phyloP scores from a whole-genome alignment of 2,888 invertebrate species.

The Apamea sordens region DNA sequence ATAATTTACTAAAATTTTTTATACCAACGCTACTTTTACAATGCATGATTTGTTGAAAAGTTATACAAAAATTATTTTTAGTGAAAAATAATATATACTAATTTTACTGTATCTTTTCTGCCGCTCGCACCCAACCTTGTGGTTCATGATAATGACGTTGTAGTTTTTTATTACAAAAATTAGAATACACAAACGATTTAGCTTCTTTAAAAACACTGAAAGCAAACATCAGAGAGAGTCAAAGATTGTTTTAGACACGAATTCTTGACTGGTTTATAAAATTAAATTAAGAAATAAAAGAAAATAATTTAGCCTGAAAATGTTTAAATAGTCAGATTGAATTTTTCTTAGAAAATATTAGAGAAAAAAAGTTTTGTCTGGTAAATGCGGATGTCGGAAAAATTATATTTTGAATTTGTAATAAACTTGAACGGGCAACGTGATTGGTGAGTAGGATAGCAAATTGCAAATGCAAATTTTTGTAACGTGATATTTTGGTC shows the following conservation, averaged over 20 bases:
- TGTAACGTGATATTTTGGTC: background rate
- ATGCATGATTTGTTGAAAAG: background rate
- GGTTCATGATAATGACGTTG: slow-evolving; percentile 64
- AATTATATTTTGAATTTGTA: slow-evolving; percentile 1
- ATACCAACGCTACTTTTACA: background rate
- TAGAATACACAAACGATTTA: slow-evolving; percentile 57
- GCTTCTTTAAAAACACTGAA: slow-evolving; percentile 33
- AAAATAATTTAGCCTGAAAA: background rate
- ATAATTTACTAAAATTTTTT: too few species aligned
- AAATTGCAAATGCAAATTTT: slow-evolving; percentile 6
- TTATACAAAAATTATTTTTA: too few species aligned
- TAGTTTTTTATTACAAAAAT: slow-evolving; percentile 64
- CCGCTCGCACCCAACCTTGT: slow-evolving; percentile 37
- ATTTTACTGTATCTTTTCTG: slow-evolving; percentile 33
- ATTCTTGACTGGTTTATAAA: slow-evolving; percentile 7
- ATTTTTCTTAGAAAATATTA: slow-evolving; percentile 15
- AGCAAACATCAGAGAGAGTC: slow-evolving; percentile 15
- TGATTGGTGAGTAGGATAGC: background rate
- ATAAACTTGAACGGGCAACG: background rate
- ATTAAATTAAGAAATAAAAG: slow-evolving; percentile 14
- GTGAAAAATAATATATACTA: background rate
- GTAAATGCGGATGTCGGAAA: slow-evolving; percentile 12
- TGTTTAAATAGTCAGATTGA: background rate
- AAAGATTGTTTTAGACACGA: slow-evolving; percentile 24
- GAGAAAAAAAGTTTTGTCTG: slow-evolving; percentile 13